Evolutionary conservation across 2,888 invertebrate genomes (phyloP), one percentile per base, ranked within the genome.

Genomic region (Drosophila tanythrix): DNA sequence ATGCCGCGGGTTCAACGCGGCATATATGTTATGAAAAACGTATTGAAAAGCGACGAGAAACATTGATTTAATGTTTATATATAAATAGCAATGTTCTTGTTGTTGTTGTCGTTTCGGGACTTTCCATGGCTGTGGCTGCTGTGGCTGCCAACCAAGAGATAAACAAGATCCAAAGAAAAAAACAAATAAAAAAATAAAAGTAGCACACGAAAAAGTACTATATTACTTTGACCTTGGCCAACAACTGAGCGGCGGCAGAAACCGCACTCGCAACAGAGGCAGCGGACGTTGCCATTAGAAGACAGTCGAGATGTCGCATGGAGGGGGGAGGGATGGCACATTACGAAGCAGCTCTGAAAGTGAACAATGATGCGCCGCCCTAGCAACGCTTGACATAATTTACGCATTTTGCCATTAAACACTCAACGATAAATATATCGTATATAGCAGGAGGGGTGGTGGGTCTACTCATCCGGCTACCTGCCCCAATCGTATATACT

Each of bases 321-420:
- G 21, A 13, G 25, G 38, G 18, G n/a, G 40, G 25, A 31, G 4
- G 33, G 58, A n/a, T 29, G 38, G 31, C 61, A 58, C 51, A 57
- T 69, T 60, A 29, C 15, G 46, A 66, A 62, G 43, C 68, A 59
- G 61, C 40, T 60, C 57, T 33, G 21, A 38, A 25, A 72, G 64
- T 74, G 79, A 82, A 76, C 76, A 83, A 84, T 81, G 70, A 68
- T 52, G 64, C 10, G 35, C 11, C 56, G 63, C 59, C 77, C 60
- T 68, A 62, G 76, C 68, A 70, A 67, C 76, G 80, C 87, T 92
- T 83, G 84, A 87, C 92, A 92, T 89, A 91, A 86, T 91, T 92
- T 89, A 90, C 89, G 89, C 90, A 92, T 91, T 91, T 92, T 74
- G 79, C 84, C 91, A 90, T 91, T 91, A 92, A 90, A 79, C 85